A percentile compares a stretch with the other conserved stretches of the same genome.
Evolutionary conservation across 2,888 invertebrate genomes (phyloP).

Genomic region (Drosophila emarginata): DNA sequence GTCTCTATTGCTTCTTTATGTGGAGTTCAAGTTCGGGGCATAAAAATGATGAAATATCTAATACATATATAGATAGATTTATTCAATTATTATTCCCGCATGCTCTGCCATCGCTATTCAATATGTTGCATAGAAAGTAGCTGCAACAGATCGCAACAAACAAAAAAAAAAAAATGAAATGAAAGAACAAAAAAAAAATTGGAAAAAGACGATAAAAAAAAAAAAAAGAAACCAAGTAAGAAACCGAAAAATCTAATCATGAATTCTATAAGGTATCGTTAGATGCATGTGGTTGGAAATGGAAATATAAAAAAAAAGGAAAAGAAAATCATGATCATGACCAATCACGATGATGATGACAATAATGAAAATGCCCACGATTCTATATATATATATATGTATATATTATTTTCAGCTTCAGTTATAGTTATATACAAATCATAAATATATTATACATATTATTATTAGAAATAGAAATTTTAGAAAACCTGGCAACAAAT

Average conservation of each 20-base stretch:
- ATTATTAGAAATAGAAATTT: too few relatives aligned
- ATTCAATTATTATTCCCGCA: conserved; percentile 74
- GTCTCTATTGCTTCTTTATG: conserved; percentile 18
- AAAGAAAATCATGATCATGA: not conserved
- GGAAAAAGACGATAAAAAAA: conserved; percentile 12
- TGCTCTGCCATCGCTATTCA: conserved; percentile 66
- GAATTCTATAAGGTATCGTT: conserved; percentile 53
- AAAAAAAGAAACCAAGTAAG: conserved; percentile 21
- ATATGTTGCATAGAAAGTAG: conserved; percentile 62
- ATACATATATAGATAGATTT: conserved; percentile 30
- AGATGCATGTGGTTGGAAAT: not conserved
- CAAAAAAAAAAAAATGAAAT: not conserved
- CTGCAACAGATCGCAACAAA: conserved; percentile 25
- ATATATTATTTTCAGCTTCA: too few relatives aligned
- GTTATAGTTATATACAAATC: not conserved
- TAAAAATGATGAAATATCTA: conserved; percentile 21
- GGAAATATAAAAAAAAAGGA: not conserved
- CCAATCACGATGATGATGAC: conserved; percentile 2
- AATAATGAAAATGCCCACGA: not conserved
- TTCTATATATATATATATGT: too few relatives aligned
- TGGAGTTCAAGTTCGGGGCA: conserved; percentile 11
- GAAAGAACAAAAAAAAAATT: not conserved
- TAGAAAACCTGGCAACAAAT: too few relatives aligned
- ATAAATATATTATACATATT: not conserved
- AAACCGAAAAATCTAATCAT: conserved; percentile 60